phyloP scores from a whole-genome alignment of 2,888 invertebrate species.

The Nephrotoma guestfalica region DNA sequence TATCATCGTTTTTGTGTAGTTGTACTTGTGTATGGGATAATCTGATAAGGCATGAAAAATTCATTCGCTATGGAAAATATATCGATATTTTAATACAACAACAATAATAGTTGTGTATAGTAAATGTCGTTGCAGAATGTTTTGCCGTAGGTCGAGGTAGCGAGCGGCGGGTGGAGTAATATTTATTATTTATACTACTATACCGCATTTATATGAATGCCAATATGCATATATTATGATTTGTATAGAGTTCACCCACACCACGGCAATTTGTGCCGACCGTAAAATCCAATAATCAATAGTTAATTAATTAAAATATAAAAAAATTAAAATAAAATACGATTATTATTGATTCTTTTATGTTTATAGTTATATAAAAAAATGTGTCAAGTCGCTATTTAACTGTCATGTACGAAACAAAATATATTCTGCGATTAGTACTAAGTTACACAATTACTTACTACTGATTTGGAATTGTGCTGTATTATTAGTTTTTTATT shows the following conservation, averaged over 20 bases:
- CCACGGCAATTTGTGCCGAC: background rate
- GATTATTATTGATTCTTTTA: background rate
- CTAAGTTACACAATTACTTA: background rate
- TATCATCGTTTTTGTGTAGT: background rate
- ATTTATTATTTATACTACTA: background rate
- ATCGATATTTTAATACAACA: background rate
- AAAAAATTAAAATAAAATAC: background rate
- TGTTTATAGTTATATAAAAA: background rate
- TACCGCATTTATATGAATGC: background rate
- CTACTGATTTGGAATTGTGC: background rate
- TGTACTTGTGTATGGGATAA: background rate
- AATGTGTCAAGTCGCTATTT: background rate
- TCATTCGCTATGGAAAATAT: background rate
- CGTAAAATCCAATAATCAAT: background rate
- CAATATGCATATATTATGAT: background rate
- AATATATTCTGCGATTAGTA: background rate
- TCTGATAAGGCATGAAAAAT: background rate
- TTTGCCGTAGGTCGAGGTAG: background rate
- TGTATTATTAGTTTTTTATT: background rate
- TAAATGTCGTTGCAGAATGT: background rate
- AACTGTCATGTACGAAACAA: background rate
- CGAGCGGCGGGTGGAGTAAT: background rate
- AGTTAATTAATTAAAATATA: background rate
- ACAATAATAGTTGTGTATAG: too few species aligned
- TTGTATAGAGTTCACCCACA: background rate